These are phyloP conservation scores for Lithophane socia DNA, from an alignment of 2,888 invertebrate genomes.

Conservation along the genomic window DNA sequence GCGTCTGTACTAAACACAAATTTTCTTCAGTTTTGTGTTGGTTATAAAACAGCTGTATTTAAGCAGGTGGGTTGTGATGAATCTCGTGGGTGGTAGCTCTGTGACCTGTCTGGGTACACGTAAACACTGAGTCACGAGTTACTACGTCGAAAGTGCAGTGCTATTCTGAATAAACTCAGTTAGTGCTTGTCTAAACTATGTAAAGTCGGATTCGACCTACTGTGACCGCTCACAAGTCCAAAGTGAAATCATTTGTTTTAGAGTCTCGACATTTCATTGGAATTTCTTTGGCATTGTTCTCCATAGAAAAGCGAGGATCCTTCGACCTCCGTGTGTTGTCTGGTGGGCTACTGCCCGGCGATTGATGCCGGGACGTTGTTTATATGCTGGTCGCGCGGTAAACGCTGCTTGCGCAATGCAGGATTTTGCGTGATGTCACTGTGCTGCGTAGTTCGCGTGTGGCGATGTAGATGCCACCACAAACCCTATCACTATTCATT, in stretches of 20 bases:
- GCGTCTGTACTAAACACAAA: slow-evolving; percentile 14
- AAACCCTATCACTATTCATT: no score
- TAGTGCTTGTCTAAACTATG: neutral
- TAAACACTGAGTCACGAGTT: slow-evolving; percentile 47
- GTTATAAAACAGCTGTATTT: slow-evolving; percentile 31
- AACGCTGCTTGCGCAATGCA: no score
- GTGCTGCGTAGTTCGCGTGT: no score
- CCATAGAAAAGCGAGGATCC: no score
- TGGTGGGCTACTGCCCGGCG: no score
- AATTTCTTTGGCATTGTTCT: neutral
- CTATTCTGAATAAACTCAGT: slow-evolving; percentile 24
- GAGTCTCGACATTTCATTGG: neutral
- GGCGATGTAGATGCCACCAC: no score
- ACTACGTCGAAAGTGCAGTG: slow-evolving; percentile 1
- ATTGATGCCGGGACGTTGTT: no score
- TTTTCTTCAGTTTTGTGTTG: slow-evolving; percentile 14
- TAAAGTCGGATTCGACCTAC: no score
- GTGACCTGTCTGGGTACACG: slow-evolving; percentile 44
- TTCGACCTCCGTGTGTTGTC: no score
- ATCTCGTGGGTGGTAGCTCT: slow-evolving; percentile 29
- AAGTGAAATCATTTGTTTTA: neutral
- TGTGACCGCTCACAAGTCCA: no score
- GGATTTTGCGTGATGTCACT: no score
- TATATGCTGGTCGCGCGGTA: no score
- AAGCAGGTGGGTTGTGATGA: slow-evolving; percentile 34